phyloP scores from a whole-genome alignment of 2,888 invertebrate species.

The Stomorhina lunata region DNA sequence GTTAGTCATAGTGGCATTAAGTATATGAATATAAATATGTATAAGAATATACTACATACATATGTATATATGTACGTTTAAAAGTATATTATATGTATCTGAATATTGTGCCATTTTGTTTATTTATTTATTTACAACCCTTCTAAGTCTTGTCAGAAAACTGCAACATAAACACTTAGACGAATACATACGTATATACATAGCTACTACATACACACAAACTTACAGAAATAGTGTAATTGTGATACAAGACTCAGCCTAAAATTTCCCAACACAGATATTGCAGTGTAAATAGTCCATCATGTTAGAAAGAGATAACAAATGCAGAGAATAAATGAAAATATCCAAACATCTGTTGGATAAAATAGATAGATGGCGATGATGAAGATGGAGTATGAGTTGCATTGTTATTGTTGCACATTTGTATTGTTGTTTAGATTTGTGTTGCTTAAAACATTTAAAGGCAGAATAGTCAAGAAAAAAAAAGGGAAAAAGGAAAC shows the following conservation, averaged over 20 bases:
- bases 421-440: conserved; percentile 26
- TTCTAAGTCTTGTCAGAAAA: background rate
- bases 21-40: background rate
- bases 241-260: conserved; percentile 20
- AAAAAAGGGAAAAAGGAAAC: background rate
- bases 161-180: background rate
- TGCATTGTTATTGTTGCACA: conserved; percentile 6
- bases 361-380: background rate
- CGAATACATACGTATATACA: background rate
- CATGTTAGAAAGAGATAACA: conserved; percentile 40
- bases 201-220: too few relatives aligned
- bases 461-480: background rate
- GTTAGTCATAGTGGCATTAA: too few relatives aligned
- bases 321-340: conserved; percentile 4
- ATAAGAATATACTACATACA: too few relatives aligned
- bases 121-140: conserved; percentile 55
- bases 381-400: background rate
- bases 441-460: background rate
- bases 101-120: conserved; percentile 25
- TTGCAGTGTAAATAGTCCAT: background rate
- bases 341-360: background rate
- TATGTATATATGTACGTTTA: background rate
- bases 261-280: conserved; percentile 2
- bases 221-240: background rate
- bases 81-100: background rate